Base-by-base conservation (phyloP, 2,113 vertebrate genomes). In the Semnornis frantzii region DNA sequence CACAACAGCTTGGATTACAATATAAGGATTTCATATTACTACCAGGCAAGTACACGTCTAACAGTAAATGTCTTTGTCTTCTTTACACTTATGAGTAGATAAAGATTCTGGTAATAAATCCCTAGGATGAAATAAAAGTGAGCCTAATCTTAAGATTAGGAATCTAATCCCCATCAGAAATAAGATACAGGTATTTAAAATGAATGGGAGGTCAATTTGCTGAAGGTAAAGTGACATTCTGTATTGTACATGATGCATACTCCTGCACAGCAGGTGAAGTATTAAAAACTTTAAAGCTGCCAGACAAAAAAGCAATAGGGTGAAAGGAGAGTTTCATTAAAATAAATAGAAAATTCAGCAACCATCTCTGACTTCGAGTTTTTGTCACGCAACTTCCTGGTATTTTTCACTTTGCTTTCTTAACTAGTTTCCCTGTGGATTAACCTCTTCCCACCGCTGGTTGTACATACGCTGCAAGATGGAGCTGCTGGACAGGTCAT, bases 371-470 rank as follows among this genome's bases (percentile, higher is more conserved):
- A 60, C 58, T 90, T 88, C 68, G 64, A 89, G 81, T 96, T 91
- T 92, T 91, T 64, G 75, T 87, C 57, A 18, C 46, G 28, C 10
- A 83, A 55, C 12, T 86, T 70, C 44, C 28, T 62, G 25, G 68
- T 71, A 82, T 55, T 91, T 89, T 87, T 86, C 0, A 1, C 60
- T 92, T 87, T 88, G 58, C 77, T 86, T 92, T 97, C 92, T 90
- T 96, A 97, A 89, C 83, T 86, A 91, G 94, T 94, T 96, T 97
- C 95, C 94, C 70, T 69, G 73, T 94, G 95, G 94, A 95, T 96
- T 98, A 97, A 97, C 97, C 97, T 97, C 92, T 96, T 76, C 88
- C 94, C 87, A 96, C 91, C 92, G 96, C 87, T 87, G 79, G 87
- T 72, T 96, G 82, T 77, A 74, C 27, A 74, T 74, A 90, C 27